Evolutionary conservation across 1,140 invertebrate genomes (phyloP), one percentile per base, ranked within the genome.

Genomic region (Drosophila grimshawi): DNA sequence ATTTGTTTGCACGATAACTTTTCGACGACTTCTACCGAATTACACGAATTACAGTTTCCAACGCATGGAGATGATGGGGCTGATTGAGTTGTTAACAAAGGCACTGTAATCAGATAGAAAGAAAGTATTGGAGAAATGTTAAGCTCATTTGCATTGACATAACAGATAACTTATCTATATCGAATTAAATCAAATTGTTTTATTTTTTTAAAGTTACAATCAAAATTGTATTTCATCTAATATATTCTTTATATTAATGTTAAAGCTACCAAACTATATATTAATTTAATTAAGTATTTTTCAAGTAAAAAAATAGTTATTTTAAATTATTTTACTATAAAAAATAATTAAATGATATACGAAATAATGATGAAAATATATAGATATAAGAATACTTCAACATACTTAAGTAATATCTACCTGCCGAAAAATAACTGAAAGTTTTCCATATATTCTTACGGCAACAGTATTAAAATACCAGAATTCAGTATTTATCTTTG

Each of bases 1-100:
- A 43, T 48, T 72, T 69, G 39, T 69, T 75, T 80, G 69, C 51
- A 49, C 70, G 48, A 45, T 55, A 29, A 62, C 37, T 80, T 72
- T 66, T 81, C 52, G 65, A 11, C 74, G 59, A 59, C 74, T 81
- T 81, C 48, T 68, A 41, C 73, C 79, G 63, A 73, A 59, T 76
- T 70, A 76, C 79, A 81, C 79, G 67, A 69, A n/a, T 4, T 46
- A 7, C 30, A 55, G 59, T 62, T 69, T 51, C 5, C 32, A 52
- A 49, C 45, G 49, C 67, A 52, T 49, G 52, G 19, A 19, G 19
- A 19, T 45, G 52, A 37, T 39, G 19, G 11, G 37, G 49, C 57
- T 69, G 60, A 71, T 71, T 71, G 61, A 68, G 65, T 56, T 56
- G 55, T 62, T 57, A 62, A 62, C 7, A 52, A 66, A 57, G 71